phyloP scores from a whole-genome alignment of 2,113 vertebrate species.

The Centrocercus urophasianus region DNA sequence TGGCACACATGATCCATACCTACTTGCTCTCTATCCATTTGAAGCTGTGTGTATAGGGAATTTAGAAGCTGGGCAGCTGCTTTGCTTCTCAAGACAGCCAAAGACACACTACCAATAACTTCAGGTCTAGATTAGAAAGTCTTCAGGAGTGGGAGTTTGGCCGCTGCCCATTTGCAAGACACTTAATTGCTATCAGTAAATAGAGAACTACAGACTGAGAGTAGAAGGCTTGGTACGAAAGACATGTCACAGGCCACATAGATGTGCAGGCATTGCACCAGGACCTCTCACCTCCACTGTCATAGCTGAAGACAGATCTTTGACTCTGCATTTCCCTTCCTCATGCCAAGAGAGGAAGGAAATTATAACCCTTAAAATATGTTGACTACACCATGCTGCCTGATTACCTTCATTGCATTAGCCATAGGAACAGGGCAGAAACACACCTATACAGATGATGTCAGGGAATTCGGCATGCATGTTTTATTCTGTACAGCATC shows the following conservation, averaged over 20 bases:
- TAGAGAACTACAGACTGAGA: background rate
- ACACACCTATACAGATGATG: background rate
- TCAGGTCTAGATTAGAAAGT: background rate
- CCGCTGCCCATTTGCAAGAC: background rate
- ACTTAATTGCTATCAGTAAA: background rate
- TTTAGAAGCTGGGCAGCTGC: background rate
- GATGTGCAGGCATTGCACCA: background rate
- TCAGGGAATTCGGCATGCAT: background rate
- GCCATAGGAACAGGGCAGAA: background rate
- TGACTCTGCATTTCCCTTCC: background rate
- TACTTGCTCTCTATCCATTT: background rate
- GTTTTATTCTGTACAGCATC: background rate
- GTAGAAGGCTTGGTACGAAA: background rate
- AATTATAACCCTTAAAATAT: background rate
- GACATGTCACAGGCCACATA: background rate
- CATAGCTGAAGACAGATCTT: background rate
- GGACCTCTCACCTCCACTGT: fast-evolving
- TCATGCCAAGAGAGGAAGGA: background rate
- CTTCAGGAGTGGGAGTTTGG: background rate
- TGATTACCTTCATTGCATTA: background rate
- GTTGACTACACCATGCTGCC: background rate
- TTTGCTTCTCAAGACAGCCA: background rate
- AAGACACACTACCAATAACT: background rate
- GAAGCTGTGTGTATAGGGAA: background rate
- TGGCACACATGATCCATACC: background rate